Base-by-base conservation (phyloP, 2,797 vertebrate genomes). In the Arnoldichthys spilopterus region DNA sequence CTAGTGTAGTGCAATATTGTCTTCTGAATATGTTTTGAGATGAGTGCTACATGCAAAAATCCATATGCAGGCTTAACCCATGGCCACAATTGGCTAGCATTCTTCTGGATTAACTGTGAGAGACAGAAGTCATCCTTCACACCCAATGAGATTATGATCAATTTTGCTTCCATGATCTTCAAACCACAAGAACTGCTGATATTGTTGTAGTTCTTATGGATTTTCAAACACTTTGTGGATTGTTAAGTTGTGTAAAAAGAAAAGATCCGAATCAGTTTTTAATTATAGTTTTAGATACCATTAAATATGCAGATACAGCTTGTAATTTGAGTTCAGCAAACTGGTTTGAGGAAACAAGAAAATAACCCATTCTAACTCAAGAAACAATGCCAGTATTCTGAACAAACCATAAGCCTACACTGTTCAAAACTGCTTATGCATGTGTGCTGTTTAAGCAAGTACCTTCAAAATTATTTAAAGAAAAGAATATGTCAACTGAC, bases 241-340 rank as follows among this genome's bases (percentile, higher is more conserved):
- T 40, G 63, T 43, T n/a, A 66, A 66, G 34, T 66, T 66, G 22
- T 66, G 63, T 43, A 66, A 67, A 67, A 13, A 67, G 63, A 45
- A 45, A 67, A 16, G n/a, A n/a, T n/a, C n/a, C n/a, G n/a, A n/a
- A n/a, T n/a, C n/a, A n/a, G n/a, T n/a, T n/a, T n/a, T n/a, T n/a
- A n/a, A n/a, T n/a, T n/a, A n/a, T n/a, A n/a, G n/a, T n/a, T n/a
- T n/a, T n/a, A 43, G 34, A 67, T 26, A 45, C 63, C 43, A 7
- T 28, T 28, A 6, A 26, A 28, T 47, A 20, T 22, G 13, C 62
- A 40, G 15, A 43, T 20, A 4, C 26, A 47, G 64, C 43, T 67
- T 67, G 6, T 49, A 9, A 18, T 64, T 64, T 40, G 3, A 12
- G 34, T 66, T 43, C 32, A 37, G 61, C 61, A 15, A 40, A 37